Percentiles rank a stretch among this genome's conserved stretches.
Conservation (phyloP, 2,797 vertebrate species). For the Margarornis squamiger region DNA sequence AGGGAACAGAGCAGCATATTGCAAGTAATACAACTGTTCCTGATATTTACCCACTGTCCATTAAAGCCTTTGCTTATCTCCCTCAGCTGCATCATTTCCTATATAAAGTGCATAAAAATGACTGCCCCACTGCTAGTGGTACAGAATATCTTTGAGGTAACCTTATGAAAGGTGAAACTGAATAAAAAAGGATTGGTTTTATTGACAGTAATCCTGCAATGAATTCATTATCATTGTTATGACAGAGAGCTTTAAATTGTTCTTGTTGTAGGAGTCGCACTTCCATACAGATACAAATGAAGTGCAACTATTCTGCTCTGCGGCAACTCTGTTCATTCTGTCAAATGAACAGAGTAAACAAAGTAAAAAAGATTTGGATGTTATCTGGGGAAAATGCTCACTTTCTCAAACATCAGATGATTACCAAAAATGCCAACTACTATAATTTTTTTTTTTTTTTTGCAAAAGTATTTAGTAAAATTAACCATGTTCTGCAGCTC, state of each 20-base stretch:
- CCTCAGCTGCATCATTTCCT: neutral
- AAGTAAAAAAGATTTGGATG: neutral
- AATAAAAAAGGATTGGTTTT: neutral
- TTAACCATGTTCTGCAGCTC: neutral
- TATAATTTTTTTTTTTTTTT: neutral
- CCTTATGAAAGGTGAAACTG: neutral
- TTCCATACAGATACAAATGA: neutral
- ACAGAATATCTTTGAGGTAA: conserved; percentile 3
- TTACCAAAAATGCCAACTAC: neutral
- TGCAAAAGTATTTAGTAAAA: neutral
- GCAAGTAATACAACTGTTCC: no score
- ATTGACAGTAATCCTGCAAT: neutral
- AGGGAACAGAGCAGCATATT: no score
- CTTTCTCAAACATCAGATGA: neutral
- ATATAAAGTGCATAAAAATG: neutral
- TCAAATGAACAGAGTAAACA: neutral
- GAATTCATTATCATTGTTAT: neutral
- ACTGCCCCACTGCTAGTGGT: neutral
- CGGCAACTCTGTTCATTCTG: neutral
- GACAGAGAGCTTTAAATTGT: neutral
- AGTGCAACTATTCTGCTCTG: neutral
- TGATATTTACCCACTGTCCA: no score
- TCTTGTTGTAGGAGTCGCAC: neutral
- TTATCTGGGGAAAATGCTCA: neutral
- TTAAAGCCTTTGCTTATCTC: neutral